Evolutionary conservation across 2,113 vertebrate species (phyloP).

Genomic region (Paraplagusia blochii): DNA sequence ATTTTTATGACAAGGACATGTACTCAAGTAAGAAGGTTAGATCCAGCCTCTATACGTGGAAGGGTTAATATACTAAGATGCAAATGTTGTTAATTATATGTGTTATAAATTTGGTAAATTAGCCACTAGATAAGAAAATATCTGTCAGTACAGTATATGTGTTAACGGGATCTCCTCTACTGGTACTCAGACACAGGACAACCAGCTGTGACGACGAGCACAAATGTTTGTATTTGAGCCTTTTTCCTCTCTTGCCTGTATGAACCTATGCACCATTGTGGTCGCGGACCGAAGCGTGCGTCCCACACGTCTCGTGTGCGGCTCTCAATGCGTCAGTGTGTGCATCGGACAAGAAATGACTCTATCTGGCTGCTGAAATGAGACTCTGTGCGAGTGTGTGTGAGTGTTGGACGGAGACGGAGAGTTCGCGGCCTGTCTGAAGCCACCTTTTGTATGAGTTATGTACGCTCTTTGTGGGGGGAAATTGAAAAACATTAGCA

Average conservation of each 20-base stretch:
- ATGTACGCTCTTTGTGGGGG: constrained; percentile 79
- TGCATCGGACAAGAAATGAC: constrained; percentile 55
- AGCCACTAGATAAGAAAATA: background rate
- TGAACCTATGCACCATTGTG: constrained; percentile 5
- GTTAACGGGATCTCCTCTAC: constrained; percentile 55
- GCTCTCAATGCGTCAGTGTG: constrained; percentile 47
- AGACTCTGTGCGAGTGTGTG: constrained; percentile 42
- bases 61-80: no score
- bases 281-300: constrained; percentile 7
- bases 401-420: constrained; percentile 21
- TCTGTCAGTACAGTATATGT: background rate
- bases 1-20: no score
- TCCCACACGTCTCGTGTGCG: constrained; percentile 9
- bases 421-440: constrained; percentile 63
- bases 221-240: constrained; percentile 29
- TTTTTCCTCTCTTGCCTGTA: constrained; percentile 3
- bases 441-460: constrained; percentile 82
- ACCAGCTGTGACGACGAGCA: constrained; percentile 52
- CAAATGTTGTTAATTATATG: no score
- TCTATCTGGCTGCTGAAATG: constrained; percentile 52
- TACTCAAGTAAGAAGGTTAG: no score
- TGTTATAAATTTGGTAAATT: no score
- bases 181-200: constrained; percentile 41
- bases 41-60: no score
- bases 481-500: constrained; percentile 81